A percentile compares a stretch with the other conserved stretches of the same genome.
Evolutionary conservation across 2,888 invertebrate genomes (phyloP).

Genomic region (Trichopoda pennipes): DNA sequence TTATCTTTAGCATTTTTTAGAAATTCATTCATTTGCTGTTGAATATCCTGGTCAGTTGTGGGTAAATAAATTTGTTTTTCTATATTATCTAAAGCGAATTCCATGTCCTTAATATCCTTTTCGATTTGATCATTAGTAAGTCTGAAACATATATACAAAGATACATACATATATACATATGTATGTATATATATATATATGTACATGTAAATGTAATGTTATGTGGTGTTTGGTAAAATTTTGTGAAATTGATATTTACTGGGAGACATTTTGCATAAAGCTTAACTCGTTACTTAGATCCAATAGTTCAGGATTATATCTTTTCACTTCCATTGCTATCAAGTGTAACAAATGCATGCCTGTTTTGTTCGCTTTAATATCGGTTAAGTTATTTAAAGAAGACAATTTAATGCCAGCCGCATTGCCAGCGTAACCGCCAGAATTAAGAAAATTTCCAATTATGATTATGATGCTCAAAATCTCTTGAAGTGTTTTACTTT

Average conservation of each 20-base stretch:
- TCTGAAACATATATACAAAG: slow-evolving; percentile 81
- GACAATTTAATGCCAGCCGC: slow-evolving; percentile 97
- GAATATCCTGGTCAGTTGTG: slow-evolving; percentile 90
- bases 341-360: slow-evolving; percentile 97
- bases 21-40: slow-evolving; percentile 93
- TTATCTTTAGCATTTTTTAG: slow-evolving; percentile 88
- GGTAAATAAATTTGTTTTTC: slow-evolving; percentile 89
- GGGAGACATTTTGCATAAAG: slow-evolving; percentile 95
- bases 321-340: slow-evolving; percentile 96
- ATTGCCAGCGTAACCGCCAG: slow-evolving; percentile 97
- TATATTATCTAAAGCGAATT: slow-evolving; percentile 88
- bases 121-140: slow-evolving; percentile 94
- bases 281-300: slow-evolving; percentile 91
- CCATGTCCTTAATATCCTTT: slow-evolving; percentile 92
- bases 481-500: slow-evolving; percentile 88
- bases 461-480: slow-evolving; percentile 95
- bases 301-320: slow-evolving; percentile 90
- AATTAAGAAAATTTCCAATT: slow-evolving; percentile 98
- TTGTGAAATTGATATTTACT: slow-evolving; percentile 82
- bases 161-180: no score
- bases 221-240: background rate
- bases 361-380: slow-evolving; percentile 97
- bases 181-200: no score
- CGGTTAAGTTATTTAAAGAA: slow-evolving; percentile 94
- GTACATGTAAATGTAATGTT: no score